A percentile compares a stretch with the other conserved stretches of the same genome.
phyloP scores from a whole-genome alignment of 2,113 vertebrate species.

The Leuciscus idus region DNA sequence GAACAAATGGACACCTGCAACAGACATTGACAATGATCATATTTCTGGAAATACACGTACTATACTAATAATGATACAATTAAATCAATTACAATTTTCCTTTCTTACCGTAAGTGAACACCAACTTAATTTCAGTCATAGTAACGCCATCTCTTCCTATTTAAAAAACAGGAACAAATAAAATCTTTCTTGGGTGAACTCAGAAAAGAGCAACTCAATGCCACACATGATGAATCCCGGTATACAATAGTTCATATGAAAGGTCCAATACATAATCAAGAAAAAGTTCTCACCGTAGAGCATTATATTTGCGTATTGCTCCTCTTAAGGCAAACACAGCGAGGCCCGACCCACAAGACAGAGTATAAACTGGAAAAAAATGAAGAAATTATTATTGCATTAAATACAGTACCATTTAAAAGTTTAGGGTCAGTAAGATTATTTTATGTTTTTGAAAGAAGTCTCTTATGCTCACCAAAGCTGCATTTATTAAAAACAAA shows the following conservation, averaged over 20 bases:
- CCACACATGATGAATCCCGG: background rate
- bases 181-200: background rate
- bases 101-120: constrained; percentile 4
- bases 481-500: background rate
- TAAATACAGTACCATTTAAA: background rate
- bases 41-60: background rate
- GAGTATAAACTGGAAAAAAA: constrained; percentile 64
- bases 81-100: background rate
- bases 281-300: constrained; percentile 55
- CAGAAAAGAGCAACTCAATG: background rate
- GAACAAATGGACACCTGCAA: background rate
- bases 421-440: no score
- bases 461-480: background rate
- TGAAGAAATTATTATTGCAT: background rate
- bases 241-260: background rate
- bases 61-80: background rate
- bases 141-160: background rate
- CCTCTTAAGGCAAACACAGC: constrained; percentile 66
- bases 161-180: constrained; percentile 1
- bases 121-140: background rate
- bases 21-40: background rate
- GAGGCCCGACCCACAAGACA: constrained; percentile 70
- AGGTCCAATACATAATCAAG: background rate
- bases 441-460: background rate
- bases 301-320: constrained; percentile 65